These are phyloP conservation scores for Ploceus nigricollis DNA, from an alignment of 2,113 vertebrate species.

Conservation along the genomic window DNA sequence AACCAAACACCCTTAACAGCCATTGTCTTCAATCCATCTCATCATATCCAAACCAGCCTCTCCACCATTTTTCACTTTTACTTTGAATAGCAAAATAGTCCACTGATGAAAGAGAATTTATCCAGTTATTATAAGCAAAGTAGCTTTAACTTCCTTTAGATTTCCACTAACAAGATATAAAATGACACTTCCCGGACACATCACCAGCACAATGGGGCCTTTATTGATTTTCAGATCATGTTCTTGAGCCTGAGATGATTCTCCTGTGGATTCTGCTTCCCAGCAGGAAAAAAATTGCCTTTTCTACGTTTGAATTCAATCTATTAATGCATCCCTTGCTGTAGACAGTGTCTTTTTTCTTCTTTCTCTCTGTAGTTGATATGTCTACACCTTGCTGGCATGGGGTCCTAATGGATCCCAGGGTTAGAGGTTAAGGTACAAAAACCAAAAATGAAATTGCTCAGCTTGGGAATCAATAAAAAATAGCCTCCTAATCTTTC, in stretches of 20 bases:
- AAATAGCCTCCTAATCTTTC: slow-evolving; percentile 49
- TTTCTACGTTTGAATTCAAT: slow-evolving; percentile 77
- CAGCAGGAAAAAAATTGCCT: slow-evolving; percentile 78
- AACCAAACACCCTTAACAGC: not conserved
- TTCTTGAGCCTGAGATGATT: slow-evolving; percentile 73
- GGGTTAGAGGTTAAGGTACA: slow-evolving; percentile 68
- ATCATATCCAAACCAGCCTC: not conserved
- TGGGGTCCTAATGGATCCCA: slow-evolving; percentile 73
- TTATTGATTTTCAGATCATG: slow-evolving; percentile 84
- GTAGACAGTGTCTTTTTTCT: slow-evolving; percentile 76
- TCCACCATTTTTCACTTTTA: slow-evolving; percentile 46
- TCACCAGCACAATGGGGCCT: slow-evolving; percentile 71
- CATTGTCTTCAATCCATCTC: slow-evolving; percentile 21
- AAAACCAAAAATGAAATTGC: slow-evolving; percentile 67
- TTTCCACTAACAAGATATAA: slow-evolving; percentile 74
- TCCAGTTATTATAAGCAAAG: slow-evolving; percentile 76
- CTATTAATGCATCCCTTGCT: slow-evolving; percentile 75
- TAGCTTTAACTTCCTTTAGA: slow-evolving; percentile 75
- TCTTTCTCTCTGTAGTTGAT: slow-evolving; percentile 72
- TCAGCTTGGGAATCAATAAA: slow-evolving; percentile 68
- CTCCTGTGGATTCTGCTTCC: slow-evolving; percentile 76
- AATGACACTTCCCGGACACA: slow-evolving; percentile 81
- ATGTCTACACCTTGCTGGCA: slow-evolving; percentile 70
- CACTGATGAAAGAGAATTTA: slow-evolving; percentile 72
- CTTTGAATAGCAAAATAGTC: slow-evolving; percentile 59